Base-by-base conservation (phyloP, 2,113 vertebrate species). In the Bufo bufo region DNA sequence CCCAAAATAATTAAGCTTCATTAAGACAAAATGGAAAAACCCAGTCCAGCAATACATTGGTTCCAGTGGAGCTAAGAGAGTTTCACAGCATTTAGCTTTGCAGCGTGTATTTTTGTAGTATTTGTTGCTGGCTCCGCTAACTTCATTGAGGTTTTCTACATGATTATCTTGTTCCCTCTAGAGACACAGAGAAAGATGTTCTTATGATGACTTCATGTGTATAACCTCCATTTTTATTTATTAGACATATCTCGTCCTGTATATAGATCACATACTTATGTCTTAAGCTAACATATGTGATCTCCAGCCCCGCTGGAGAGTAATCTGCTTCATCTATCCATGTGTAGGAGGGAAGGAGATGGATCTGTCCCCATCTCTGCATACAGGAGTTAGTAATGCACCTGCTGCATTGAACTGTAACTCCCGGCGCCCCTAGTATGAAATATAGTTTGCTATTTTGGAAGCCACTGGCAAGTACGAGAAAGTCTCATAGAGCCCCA, bases 401-500 rank as follows among this genome's bases (percentile, higher is more conserved):
- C 86, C 86, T 87, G 86, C 86, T 82, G 86, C 78, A 87, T 58
- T 72, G 86, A 87, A 82, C 79, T 82, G 66, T 72, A 82, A 82
- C 78, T 87, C 86, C 66, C 86, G 16, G 19, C 45, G 78, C 86
- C 86, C 78, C 23, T 14, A 43, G 79, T 71, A 87, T 87, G 86
- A 87, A 87, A 87, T 82, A 87, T 87, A 82, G 86, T 82, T 87
- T 87, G 86, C 86, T 87, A 82, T 87, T 87, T 87, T 87, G 79
- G 78, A 87, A 87, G 86, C 86, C 86, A 87, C 86, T 87, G 86
- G 86, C 78, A 87, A 87, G 78, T 87, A n/a, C 45, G 45, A 58
- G 54, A 75, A 54, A 87, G 86, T 82, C 79, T 87, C 86, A 23
- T 47, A 82, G 69, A 87, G 65, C 86, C 86, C 79, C 69, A 43